A percentile compares a stretch with the other conserved stretches of the same genome.
phyloP scores from a whole-genome alignment of 2,888 invertebrate species.

The Caenorhabditis wallacei region DNA sequence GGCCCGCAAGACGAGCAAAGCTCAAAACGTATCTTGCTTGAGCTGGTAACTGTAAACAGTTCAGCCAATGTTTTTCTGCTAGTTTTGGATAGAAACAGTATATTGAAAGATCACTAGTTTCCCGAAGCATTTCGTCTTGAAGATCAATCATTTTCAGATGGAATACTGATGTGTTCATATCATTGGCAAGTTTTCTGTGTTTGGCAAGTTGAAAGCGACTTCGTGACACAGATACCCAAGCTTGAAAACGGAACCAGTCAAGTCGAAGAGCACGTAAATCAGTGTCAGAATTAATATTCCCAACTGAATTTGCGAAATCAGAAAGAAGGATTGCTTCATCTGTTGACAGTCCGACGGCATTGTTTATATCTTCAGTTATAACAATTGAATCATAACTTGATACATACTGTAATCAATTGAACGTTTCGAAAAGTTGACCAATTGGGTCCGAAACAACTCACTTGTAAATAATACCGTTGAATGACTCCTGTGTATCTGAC shows the following conservation, averaged over 20 bases:
- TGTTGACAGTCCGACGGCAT: constrained; percentile 65
- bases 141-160: constrained; percentile 99
- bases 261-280: constrained; percentile 95
- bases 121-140: constrained; percentile 95
- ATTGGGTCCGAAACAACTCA: constrained; percentile 17
- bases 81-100: constrained; percentile 87
- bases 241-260: constrained; percentile 98
- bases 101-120: constrained; percentile 96
- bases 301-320: constrained; percentile 70
- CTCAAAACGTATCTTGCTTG: constrained; percentile 95
- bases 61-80: constrained; percentile 91
- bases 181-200: constrained; percentile 91
- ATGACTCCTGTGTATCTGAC: constrained; percentile 95
- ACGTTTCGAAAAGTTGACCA: not conserved
- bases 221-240: constrained; percentile 92
- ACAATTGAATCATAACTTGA: constrained; percentile 96
- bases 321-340: constrained; percentile 79
- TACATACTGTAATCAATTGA: constrained; percentile 89
- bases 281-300: constrained; percentile 79
- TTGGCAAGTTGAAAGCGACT: constrained; percentile 89
- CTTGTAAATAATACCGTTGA: constrained; percentile 87
- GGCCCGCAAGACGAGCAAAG: constrained; percentile 97
- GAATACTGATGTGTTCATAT: constrained; percentile 94
- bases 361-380: constrained; percentile 87
- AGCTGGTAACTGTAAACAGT: constrained; percentile 98